Evolutionary conservation across 1,140 invertebrate genomes (phyloP), one percentile per base, ranked within the genome.

Genomic region (Drosophila dunni): DNA sequence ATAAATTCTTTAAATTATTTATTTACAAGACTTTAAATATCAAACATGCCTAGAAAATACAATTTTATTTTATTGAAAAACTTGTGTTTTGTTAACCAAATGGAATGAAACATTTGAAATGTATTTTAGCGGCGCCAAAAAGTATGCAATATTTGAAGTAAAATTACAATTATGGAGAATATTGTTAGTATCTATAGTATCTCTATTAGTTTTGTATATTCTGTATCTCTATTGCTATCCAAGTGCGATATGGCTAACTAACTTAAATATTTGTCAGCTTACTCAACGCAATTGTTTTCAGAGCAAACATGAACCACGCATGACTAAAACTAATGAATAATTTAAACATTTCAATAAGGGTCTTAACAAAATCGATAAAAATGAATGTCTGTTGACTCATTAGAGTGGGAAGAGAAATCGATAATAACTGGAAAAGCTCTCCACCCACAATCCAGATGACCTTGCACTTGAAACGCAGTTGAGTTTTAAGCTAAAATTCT

Each of bases 351-450:
- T 77, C 42, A 45, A 17, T 40, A 4, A 71, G 38, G 58, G 34
- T 71, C 34, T 46, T 50, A 88, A 79, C 77, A 88, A 86, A 86
- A 86, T 86, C 83, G 83, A 86, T 86, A 79, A 34, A 29, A 45
- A n/a, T 54, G 2, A 33, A 57, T 51, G 20, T 8, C 17, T n/a
- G 71, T 79, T 82, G 83, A 85, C 75, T 86, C 69, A 78, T 69
- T 85, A 40, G 46, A 74, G 78, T 58, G 36, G 66, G 75, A 66
- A 69, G 72, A 51, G 48, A 29, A 76, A 86, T 88, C 83, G 72
- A 88, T 88, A 86, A 46, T 40, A 64, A 65, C 81, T 34, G 70
- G 64, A 20, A 20, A 42, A 29, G 60, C 33, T 40, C 62, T 34
- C 46, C 29, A 51, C 34, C n/a, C 8, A 62, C 63, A 73, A n/a